phyloP scores from a whole-genome alignment of 2,113 vertebrate genomes.

The Laterallus jamaicensis region DNA sequence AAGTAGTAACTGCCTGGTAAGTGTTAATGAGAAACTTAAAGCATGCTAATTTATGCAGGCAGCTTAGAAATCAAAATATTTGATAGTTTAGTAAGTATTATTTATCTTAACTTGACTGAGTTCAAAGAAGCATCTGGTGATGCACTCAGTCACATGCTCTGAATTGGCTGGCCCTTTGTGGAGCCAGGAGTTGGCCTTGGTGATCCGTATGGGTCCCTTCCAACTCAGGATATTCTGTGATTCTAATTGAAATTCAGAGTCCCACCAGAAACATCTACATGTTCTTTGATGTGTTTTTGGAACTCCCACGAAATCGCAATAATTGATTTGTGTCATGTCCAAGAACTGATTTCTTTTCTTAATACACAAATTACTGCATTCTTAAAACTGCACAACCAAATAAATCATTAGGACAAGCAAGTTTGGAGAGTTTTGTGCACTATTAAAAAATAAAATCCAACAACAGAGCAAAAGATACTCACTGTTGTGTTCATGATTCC shows the following conservation, averaged over 20 bases:
- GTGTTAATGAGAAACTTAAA: neutral
- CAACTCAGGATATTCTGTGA: no score
- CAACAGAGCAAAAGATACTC: conserved; percentile 52
- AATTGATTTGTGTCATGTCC: neutral
- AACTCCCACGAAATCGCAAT: neutral
- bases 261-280: neutral
- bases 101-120: neutral
- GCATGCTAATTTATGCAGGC: neutral
- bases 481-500: conserved; percentile 99
- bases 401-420: neutral
- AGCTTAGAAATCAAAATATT: neutral
- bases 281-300: neutral
- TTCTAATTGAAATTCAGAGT: neutral
- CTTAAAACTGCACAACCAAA: neutral
- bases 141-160: no score
- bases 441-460: neutral
- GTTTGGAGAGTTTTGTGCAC: neutral
- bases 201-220: no score
- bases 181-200: no score
- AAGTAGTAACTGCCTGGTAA: neutral
- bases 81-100: neutral
- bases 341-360: neutral
- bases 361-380: neutral
- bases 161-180: no score
- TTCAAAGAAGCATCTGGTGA: no score